Evolutionary conservation across 30 jellyfish, hydroid and myxozoan genomes (phyloP), one percentile per base, ranked within the genome.

Genomic region (Aurelia sp.): DNA sequence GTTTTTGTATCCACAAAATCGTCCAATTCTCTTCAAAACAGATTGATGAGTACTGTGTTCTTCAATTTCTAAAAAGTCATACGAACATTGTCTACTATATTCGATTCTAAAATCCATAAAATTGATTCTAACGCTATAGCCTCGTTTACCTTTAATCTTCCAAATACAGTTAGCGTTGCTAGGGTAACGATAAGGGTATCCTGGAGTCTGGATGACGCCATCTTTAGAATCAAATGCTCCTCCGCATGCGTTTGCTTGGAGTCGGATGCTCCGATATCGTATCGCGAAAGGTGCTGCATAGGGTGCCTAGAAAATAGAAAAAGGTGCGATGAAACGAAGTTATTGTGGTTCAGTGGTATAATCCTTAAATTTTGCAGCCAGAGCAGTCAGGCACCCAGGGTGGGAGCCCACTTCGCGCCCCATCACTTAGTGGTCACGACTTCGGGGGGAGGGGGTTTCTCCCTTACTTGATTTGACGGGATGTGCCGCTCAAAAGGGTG

Each of bases 111-210:
- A 83, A 72, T 93, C 97, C 67, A 67, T 12, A 55, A 93, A 93
- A 7, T 24, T 60, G 44, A 93, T 51, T 63, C 44, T 88, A 21
- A 85, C 67, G 35, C 64, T 53, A 19, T 69, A 51, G 61, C 82
- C 80, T 40, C 64, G 63, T 41, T 52, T 74, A 11, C 96, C 91
- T 41, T 64, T 21, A 22, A 93, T 81, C 63, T 57, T 77, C 98
- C 98, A 93, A 35, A 58, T 69, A 68, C 98, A 93, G 57, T 77
- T 89, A 8, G 88, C 81, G 52, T 62, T 77, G 74, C 79, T 76
- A 22, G 97, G 96, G 62, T 93, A 93, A 18, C 91, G 96, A 66
- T 22, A 93, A 6, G 98, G 98, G 59, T 65, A 93, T 19, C 98
- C 98, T 19, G 97, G 97, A 19, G 97, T 81, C 30, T 35, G 94